A percentile compares a stretch with the other conserved stretches of the same genome.
Evolutionary conservation across 2,113 vertebrate species (phyloP).

Genomic region (Grallaria varia): DNA sequence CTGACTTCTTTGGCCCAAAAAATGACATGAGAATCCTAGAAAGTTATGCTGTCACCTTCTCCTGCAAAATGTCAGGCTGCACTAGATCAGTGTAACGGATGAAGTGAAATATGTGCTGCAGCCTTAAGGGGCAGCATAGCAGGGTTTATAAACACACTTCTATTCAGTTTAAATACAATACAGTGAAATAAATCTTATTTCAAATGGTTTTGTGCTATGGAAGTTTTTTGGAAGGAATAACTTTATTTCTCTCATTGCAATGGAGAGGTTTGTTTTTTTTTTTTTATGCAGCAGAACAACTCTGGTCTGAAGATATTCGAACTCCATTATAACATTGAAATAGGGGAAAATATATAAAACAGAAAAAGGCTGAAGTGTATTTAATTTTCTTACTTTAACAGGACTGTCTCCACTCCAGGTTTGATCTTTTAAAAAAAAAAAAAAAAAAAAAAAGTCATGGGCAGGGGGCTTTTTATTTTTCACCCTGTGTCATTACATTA

Average conservation of each 20-base stretch:
- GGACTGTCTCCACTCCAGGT: not conserved
- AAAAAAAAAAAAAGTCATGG: accelerated
- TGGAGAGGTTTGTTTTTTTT: not conserved
- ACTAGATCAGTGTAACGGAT: not conserved
- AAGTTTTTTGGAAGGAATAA: not conserved
- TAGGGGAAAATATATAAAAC: too few species aligned
- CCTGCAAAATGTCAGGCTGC: not conserved
- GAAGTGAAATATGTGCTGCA: not conserved
- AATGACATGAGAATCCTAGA: not conserved
- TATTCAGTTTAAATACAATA: not conserved
- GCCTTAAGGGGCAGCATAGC: not conserved
- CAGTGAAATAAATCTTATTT: not conserved
- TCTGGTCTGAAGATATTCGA: not conserved
- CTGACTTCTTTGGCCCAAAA: not conserved
- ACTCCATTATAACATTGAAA: not conserved
- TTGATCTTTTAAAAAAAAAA: not conserved
- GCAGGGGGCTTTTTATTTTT: not conserved
- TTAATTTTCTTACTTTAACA: not conserved
- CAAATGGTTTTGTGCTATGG: not conserved
- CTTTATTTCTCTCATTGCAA: not conserved
- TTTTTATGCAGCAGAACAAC: not conserved
- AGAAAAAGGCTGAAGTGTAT: not conserved
- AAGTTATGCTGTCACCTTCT: not conserved
- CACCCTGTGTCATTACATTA: not conserved
- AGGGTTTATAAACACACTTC: not conserved